phyloP scores from a whole-genome alignment of 64 coral and sea anemone species.

The Actinia tenebrosa region DNA sequence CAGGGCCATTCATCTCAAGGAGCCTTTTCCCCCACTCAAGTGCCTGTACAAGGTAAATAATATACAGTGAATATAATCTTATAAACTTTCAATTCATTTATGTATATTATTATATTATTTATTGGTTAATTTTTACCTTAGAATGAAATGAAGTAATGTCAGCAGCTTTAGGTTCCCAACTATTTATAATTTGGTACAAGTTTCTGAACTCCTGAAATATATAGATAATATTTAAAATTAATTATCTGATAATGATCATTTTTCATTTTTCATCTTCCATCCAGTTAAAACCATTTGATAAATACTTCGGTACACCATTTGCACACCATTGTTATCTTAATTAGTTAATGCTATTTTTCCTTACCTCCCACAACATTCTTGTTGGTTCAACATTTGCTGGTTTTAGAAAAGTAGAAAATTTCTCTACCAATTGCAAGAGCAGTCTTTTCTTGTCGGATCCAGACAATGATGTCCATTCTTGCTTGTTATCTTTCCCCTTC shows the following conservation, averaged over 20 bases:
- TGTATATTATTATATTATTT: no score
- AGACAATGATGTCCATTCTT: constrained; percentile 17
- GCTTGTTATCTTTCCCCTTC: constrained; percentile 10
- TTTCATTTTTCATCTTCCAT: no score
- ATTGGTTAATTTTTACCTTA: no score
- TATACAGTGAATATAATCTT: not conserved
- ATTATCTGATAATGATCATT: no score
- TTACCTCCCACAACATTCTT: not conserved
- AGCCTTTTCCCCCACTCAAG: not conserved
- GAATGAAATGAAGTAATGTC: no score
- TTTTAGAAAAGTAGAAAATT: not conserved
- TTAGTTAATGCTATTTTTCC: no score
- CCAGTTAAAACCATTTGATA: no score
- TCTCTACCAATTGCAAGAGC: not conserved
- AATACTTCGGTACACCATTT: not conserved
- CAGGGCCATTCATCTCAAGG: not conserved
- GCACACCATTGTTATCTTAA: not conserved
- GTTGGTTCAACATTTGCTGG: not conserved
- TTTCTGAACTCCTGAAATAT: no score
- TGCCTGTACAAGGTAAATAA: not conserved
- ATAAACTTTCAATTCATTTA: not conserved
- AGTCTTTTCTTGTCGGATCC: constrained; percentile 13
- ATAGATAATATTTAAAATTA: no score
- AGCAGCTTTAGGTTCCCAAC: no score
- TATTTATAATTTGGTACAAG: no score